Base-by-base conservation (phyloP, 2,113 vertebrate genomes). In the Pipra filicauda region DNA sequence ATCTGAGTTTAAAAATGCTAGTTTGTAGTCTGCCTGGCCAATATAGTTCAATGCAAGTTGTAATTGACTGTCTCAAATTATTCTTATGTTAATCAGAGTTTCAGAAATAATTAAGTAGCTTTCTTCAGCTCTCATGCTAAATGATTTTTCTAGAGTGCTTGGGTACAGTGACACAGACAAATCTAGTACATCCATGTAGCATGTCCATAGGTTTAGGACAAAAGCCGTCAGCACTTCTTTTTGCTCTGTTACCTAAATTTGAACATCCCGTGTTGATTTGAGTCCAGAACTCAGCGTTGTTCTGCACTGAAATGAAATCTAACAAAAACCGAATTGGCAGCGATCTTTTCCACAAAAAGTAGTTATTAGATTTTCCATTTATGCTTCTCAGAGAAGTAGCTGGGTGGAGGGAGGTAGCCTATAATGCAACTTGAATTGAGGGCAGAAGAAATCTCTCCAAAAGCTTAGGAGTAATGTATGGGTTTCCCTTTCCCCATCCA, bases 1-100 rank as follows among this genome's bases (percentile, higher is more conserved):
- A 95, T 59, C 87, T 96, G 93, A 93, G 28, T 71, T 96, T 92
- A 84, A 65, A 95, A 96, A 86, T 73, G 74, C 19, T 73, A 57
- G 19, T 58, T 94, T n/a, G 70, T 77, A 37, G 5, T 66, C 41
- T 91, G 12, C 30, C 15, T 65, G 43, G 39, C 5, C 28, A 74
- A 75, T 76, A 85, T 43, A 89, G 16, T 87, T 67, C 48, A 35
- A 15, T 46, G 69, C 72, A 72, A 59, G 75, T 91, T 86, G 48
- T 48, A 83, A 91, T 30, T 3, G 15, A n/a, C 59, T 62, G 62
- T 94, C 62, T 91, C 87, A 87, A 89, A 76, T 87, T 44, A 65
- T 22, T 37, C 35, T 51, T 61, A 93, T 87, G 83, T 71, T 70
- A 80, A 91, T 43, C 62, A 82, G 66, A 85, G 90, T 93, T 96